phyloP scores from a whole-genome alignment of 2,797 vertebrate genomes.

The Malurus splendens region DNA sequence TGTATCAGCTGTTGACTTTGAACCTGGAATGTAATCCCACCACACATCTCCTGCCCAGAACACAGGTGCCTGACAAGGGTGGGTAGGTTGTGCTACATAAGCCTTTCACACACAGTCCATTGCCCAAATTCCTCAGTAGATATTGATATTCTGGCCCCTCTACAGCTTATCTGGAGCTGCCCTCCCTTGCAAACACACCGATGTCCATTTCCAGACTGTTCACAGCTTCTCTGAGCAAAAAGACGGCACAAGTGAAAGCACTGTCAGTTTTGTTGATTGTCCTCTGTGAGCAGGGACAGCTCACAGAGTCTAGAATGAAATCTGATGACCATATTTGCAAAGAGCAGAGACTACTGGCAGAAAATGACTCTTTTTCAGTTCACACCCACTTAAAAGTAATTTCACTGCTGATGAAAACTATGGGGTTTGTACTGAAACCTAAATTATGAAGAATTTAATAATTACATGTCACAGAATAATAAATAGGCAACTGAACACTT shows the following conservation, averaged over 20 bases:
- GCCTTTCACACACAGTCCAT: not conserved
- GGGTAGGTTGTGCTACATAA: not conserved
- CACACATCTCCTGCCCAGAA: not conserved
- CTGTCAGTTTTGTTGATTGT: not conserved
- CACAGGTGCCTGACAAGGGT: not conserved
- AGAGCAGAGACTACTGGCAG: not conserved
- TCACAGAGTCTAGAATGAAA: not conserved
- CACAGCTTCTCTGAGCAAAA: not conserved
- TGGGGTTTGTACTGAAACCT: not conserved
- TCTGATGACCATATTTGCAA: not conserved
- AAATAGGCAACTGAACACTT: not conserved
- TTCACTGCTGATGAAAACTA: not conserved
- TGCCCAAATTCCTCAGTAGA: not conserved
- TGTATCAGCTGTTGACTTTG: not conserved
- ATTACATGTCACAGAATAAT: not conserved
- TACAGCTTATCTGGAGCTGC: not conserved
- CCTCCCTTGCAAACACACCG: not conserved
- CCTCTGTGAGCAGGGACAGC: not conserved
- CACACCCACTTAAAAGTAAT: not conserved
- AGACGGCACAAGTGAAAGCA: not conserved
- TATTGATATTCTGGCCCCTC: not conserved
- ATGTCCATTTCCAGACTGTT: not conserved
- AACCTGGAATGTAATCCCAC: not conserved
- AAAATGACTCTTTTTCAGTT: not conserved
- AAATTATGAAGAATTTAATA: not conserved